phyloP scores from a whole-genome alignment of 2,113 vertebrate species.

The Apteryx mantelli region DNA sequence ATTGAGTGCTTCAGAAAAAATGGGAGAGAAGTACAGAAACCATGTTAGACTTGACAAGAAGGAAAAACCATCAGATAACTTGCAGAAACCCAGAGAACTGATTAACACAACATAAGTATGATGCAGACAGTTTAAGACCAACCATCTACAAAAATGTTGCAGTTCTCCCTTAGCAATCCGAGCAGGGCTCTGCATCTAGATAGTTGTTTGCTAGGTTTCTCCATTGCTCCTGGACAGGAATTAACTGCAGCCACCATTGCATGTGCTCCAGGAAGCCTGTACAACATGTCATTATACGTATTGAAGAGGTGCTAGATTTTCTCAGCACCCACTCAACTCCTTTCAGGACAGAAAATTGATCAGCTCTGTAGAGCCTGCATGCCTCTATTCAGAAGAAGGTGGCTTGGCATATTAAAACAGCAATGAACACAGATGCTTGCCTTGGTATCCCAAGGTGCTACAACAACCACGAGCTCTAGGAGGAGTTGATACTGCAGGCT shows the following conservation, averaged over 20 bases:
- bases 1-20: not conserved
- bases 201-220: not conserved
- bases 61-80: not conserved
- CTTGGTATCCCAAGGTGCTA: not conserved
- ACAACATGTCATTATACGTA: not conserved
- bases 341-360: not conserved
- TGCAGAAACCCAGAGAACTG: not conserved
- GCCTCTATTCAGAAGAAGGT: not conserved
- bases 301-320: not conserved
- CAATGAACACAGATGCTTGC: not conserved
- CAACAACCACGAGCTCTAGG: not conserved
- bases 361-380: not conserved
- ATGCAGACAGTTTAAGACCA: not conserved
- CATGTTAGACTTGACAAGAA: not conserved
- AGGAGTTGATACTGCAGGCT: not conserved
- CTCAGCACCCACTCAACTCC: not conserved
- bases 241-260: not conserved
- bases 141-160: not conserved
- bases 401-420: not conserved
- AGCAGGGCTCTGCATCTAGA: not conserved
- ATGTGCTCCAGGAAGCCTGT: not conserved
- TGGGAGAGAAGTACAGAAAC: not conserved
- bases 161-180: not conserved
- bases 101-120: not conserved
- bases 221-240: not conserved